Evolutionary conservation across 92 coral and sea anemone species (phyloP).

Genomic region (Zoanthus gigantus): DNA sequence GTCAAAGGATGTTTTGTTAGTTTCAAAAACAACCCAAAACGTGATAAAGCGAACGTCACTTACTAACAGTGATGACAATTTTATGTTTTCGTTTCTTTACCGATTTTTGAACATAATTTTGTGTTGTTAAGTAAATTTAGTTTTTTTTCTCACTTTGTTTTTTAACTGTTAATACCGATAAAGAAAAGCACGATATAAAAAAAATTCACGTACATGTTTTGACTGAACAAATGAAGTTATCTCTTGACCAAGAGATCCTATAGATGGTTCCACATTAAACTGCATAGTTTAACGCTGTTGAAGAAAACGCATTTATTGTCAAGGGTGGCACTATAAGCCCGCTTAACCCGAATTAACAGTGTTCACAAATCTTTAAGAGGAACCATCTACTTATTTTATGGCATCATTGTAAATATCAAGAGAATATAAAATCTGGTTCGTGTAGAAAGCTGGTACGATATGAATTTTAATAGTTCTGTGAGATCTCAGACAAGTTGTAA

Average conservation of each 20-base stretch:
- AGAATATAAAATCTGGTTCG: not conserved
- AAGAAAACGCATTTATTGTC: not conserved
- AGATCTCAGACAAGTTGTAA: not conserved
- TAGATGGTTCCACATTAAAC: too few relatives aligned
- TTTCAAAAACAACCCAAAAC: conserved; percentile 18
- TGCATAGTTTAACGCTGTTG: too few relatives aligned
- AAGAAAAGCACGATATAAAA: too few relatives aligned
- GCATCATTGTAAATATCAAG: not conserved
- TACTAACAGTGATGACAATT: not conserved
- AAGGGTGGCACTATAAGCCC: not conserved
- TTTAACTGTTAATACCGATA: too few relatives aligned
- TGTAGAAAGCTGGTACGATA: not conserved
- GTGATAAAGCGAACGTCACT: conserved; percentile 7
- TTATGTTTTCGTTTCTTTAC: not conserved
- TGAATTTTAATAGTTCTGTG: not conserved
- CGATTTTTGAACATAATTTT: not conserved
- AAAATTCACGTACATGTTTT: too few relatives aligned
- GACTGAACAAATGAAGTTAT: too few relatives aligned
- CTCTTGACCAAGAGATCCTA: too few relatives aligned
- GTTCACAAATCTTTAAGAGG: not conserved
- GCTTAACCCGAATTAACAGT: not conserved
- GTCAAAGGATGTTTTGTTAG: conserved; percentile 9
- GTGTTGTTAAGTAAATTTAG: not conserved
- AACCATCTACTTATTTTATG: not conserved
- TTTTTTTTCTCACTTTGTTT: not conserved